Evolutionary conservation across 2,888 invertebrate genomes (phyloP).

Genomic region (Fabriciana adippe): DNA sequence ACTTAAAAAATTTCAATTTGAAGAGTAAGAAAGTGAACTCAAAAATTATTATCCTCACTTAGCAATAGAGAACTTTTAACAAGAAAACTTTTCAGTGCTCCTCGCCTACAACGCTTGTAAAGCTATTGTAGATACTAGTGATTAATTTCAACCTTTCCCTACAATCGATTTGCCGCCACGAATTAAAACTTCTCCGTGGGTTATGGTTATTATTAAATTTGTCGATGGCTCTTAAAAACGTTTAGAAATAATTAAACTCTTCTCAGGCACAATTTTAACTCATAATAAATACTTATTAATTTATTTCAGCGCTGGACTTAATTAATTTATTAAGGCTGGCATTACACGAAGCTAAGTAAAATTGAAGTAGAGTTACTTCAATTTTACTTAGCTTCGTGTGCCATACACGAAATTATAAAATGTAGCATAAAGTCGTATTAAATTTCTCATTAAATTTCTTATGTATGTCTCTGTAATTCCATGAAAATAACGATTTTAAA

Average conservation of each 20-base stretch:
- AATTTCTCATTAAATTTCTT: neutral
- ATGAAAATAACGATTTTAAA: too few relatives aligned
- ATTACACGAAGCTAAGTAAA: too few relatives aligned
- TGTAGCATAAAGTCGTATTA: too few relatives aligned
- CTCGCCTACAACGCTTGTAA: slow-evolving; percentile 68
- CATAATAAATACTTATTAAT: slow-evolving; percentile 23
- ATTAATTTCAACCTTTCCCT: slow-evolving; percentile 72
- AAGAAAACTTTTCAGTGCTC: slow-evolving; percentile 78
- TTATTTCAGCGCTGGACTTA: slow-evolving; percentile 6
- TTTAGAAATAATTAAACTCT: slow-evolving; percentile 31
- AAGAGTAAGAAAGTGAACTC: slow-evolving; percentile 66
- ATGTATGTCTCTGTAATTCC: too few relatives aligned
- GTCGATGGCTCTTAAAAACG: slow-evolving; percentile 30
- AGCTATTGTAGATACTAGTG: slow-evolving; percentile 68
- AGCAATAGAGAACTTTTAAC: slow-evolving; percentile 80
- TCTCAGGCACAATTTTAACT: slow-evolving; percentile 11
- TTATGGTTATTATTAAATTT: slow-evolving; percentile 39
- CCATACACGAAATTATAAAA: neutral
- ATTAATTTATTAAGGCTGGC: slow-evolving; percentile 9
- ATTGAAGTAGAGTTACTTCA: slow-evolving; percentile 2
- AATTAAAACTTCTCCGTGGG: slow-evolving; percentile 39
- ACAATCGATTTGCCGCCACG: slow-evolving; percentile 46
- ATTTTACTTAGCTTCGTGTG: neutral
- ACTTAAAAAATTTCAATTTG: slow-evolving; percentile 7
- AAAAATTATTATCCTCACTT: slow-evolving; percentile 78